Evolutionary conservation across 2,888 invertebrate species (phyloP).

Genomic region (Lamellibrachia satsuma): DNA sequence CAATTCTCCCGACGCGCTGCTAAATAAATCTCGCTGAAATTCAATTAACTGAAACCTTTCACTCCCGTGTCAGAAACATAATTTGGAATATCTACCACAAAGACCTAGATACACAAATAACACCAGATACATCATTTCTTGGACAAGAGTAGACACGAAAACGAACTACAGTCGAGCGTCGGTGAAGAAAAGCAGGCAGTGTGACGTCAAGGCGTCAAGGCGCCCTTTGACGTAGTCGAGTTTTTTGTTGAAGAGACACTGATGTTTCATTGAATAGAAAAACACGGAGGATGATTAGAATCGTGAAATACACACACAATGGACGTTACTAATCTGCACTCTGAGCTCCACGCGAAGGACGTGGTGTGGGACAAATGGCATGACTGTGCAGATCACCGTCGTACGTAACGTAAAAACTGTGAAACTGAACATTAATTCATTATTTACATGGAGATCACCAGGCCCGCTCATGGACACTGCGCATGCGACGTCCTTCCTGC

Average conservation of each 20-base stretch:
- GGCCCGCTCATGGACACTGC: too few relatives aligned
- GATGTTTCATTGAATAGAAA: not conserved
- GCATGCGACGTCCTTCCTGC: too few relatives aligned
- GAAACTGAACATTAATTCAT: too few relatives aligned
- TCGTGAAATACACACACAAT: not conserved
- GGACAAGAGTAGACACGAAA: not conserved
- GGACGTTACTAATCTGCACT: not conserved
- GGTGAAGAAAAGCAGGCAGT: not conserved
- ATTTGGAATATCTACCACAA: not conserved
- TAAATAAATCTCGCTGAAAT: not conserved
- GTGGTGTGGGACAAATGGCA: not conserved
- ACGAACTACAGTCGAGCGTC: not conserved
- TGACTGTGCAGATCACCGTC: not conserved
- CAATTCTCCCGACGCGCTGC: not conserved
- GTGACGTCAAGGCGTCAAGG: slow-evolving; percentile 6
- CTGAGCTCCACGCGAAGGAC: not conserved
- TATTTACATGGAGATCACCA: too few relatives aligned
- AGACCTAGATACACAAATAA: not conserved
- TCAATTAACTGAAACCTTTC: not conserved
- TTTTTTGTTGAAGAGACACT: not conserved
- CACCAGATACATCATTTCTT: not conserved
- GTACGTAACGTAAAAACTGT: too few relatives aligned
- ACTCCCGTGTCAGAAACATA: not conserved
- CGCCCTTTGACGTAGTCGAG: not conserved
- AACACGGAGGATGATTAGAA: not conserved